These are phyloP conservation scores for Athalia cordata DNA, from an alignment of 2,888 invertebrate species.

Conservation along the genomic window DNA sequence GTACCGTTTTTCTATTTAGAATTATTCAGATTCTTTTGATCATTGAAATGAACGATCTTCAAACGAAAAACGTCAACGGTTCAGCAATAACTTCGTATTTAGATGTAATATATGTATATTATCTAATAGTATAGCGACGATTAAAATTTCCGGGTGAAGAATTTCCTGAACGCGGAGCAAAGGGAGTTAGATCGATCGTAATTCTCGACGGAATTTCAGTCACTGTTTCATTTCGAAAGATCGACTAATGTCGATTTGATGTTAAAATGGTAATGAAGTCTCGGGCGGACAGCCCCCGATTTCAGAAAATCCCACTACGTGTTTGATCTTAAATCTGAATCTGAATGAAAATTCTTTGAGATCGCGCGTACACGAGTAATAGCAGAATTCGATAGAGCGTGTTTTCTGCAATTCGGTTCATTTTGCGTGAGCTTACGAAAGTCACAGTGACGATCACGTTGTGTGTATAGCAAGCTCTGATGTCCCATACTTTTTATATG, in stretches of 20 bases:
- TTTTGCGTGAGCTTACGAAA: constrained; percentile 10
- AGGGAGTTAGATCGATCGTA: neutral
- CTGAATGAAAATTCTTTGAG: neutral
- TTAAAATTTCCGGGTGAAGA: no score
- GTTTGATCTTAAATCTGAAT: constrained; percentile 23
- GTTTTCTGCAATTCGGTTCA: neutral
- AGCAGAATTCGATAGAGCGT: neutral
- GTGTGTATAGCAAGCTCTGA: neutral
- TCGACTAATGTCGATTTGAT: constrained; percentile 39
- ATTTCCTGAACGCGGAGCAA: no score
- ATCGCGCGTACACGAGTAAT: neutral
- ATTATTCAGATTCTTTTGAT: neutral
- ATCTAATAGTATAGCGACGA: no score
- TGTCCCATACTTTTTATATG: constrained; percentile 18
- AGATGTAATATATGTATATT: no score
- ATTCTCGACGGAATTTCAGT: constrained; percentile 28
- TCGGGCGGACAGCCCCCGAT: no score
- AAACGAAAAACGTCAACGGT: neutral
- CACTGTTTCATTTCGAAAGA: constrained; percentile 19
- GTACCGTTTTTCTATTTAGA: neutral
- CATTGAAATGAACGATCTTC: neutral
- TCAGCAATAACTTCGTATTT: no score
- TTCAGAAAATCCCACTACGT: neutral
- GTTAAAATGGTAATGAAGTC: constrained; percentile 10
- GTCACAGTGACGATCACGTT: neutral